Percentiles rank a stretch among this genome's conserved stretches.
These are phyloP conservation scores for Baryphthengus martii DNA, from an alignment of 2,113 vertebrate genomes.

Conservation along the genomic window DNA sequence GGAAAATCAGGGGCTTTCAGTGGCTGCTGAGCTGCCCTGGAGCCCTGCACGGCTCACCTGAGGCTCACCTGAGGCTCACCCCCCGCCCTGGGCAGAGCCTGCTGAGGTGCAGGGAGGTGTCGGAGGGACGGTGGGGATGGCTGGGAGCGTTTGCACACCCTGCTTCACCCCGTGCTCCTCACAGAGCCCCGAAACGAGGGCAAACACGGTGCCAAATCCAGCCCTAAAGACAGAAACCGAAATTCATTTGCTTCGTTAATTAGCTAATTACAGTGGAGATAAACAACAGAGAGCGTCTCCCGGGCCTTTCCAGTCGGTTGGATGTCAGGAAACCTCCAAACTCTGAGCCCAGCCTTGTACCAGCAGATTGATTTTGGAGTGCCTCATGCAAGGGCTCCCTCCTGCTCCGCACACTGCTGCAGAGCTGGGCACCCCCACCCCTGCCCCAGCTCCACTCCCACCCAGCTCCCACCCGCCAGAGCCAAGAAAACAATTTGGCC, in stretches of 20 bases:
- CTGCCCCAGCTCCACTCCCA: fast-evolving
- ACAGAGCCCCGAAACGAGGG: background rate
- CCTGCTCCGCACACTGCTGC: background rate
- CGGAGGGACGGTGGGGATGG: fast-evolving
- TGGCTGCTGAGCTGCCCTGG: background rate
- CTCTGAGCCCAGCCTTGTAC: background rate
- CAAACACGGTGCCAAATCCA: background rate
- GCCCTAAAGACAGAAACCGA: slow-evolving; percentile 38
- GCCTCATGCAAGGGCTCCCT: background rate
- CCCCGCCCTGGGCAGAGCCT: background rate
- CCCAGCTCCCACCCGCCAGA: background rate
- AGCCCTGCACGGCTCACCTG: background rate
- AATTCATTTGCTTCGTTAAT: slow-evolving; percentile 64
- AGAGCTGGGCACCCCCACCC: background rate
- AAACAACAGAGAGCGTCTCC: background rate
- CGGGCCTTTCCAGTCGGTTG: background rate
- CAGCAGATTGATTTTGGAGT: background rate
- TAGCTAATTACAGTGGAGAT: slow-evolving; percentile 44
- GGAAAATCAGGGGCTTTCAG: background rate
- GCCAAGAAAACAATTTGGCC: background rate
- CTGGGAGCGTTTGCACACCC: background rate
- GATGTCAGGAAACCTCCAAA: background rate
- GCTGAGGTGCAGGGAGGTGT: background rate
- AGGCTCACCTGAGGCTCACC: background rate
- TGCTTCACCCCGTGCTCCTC: background rate